Evolutionary conservation across 1,140 invertebrate species (phyloP), one percentile per base, ranked within the genome.

Genomic region (Drosophila lacteicornis): DNA sequence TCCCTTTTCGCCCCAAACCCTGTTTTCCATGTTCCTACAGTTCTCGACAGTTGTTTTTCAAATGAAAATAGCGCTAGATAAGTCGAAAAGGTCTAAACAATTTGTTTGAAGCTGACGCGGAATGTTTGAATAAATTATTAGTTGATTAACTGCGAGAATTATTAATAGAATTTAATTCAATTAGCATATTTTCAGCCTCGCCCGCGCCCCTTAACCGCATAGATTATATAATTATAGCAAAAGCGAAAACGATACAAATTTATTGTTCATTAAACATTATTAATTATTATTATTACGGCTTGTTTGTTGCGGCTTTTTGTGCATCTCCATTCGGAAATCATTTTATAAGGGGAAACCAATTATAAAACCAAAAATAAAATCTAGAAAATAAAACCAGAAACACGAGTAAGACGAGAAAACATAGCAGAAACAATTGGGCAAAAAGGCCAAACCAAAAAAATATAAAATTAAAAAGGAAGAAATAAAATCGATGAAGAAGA

Each of bases 221-320:
- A 80, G 51, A 56, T 76, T 76, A 66, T 57, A 57, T 65, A 70
- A 70, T 70, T 70, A 40, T 70, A 70, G 67, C 67, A 68, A 70
- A 62, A 46, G 30, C 36, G 27, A 67, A 66, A 38, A 55, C 30
- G 25, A 63, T 42, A 69, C 57, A 56, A 70, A 71, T 70, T 59
- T 51, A 80, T 76, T 80, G 53, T 75, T 59, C 70, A 82, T 74
- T 84, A 75, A 65, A 65, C 50, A 84, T 69, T 68, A 71, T 77
- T 60, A 84, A 79, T 73, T 61, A 70, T 84, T 62, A 86, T 79
- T 77, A 81, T 85, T 75, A 74, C 71, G 65, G 84, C 87, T 91
- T 92, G 84, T 90, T 91, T 92, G 91, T 92, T 92, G 91, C 87
- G 76, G 91, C 91, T 92, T 92, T 91, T 90, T 83, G 87, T 90